Evolutionary conservation across 92 coral and sea anemone genomes (phyloP), one percentile per base, ranked within the genome.

Genomic region (Phenganax marumi): DNA sequence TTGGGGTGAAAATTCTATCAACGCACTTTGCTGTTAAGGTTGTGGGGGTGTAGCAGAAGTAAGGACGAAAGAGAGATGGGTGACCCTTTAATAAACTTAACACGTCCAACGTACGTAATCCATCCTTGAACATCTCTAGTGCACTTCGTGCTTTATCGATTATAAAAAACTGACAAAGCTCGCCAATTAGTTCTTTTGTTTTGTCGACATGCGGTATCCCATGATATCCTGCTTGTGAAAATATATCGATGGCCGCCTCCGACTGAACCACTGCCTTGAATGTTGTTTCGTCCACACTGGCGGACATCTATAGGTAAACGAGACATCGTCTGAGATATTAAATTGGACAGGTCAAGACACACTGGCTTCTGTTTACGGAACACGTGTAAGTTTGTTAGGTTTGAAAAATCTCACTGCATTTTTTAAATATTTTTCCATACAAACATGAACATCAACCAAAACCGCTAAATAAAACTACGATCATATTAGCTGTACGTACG

Each of bases 171-270:
- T 72, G 77, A 10, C 77, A 48, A 19, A 72, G 55, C 50, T 72
- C 77, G 14, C 17, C 22, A 5, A 72, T 53, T 24, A 76, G 24
- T 23, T 76, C 70, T 18, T 76, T 19, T 17, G 23, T 52, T 17
- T 12, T 7, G 9, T 75, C 80, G 23, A 75, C 50, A 23, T 50
- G 18, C 13, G 80, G 68, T 16, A 75, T 43, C 65, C 80, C 80
- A 52, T 75, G 61, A 33, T 26, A 75, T 56, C 61, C 80, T 19
- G 80, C 80, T 51, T 75, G 80, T 52, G 62, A 22, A 52, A 75
- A 75, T 43, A 18, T 14, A 7, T 75, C 22, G 0, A 75, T 52
- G 61, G 68, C 80, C 23, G 61, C 61, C 9, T 75, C 80, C 10
- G 80, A 18, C 1, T 48, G 39, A 0, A 75, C 80, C 8, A 75